These are phyloP conservation scores for Thalassoma bifasciatum DNA, from an alignment of 2,113 vertebrate genomes.

Conservation along the genomic window DNA sequence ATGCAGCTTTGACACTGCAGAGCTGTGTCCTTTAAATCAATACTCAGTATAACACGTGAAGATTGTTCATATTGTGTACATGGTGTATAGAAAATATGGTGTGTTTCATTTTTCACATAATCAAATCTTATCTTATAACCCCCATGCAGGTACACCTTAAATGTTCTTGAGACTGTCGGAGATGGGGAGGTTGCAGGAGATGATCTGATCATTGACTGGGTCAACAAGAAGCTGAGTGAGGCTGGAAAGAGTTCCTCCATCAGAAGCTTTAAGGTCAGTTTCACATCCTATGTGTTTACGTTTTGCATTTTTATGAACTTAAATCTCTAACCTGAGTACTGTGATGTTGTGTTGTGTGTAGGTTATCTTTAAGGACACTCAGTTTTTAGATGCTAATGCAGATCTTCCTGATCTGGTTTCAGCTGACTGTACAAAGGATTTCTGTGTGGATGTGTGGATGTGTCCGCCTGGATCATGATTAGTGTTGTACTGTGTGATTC, in stretches of 20 bases:
- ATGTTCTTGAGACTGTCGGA: conserved; percentile 91
- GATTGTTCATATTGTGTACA: not conserved
- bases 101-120: not conserved
- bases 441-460: conserved; percentile 66
- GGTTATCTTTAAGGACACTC: too few species aligned
- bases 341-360: too few species aligned
- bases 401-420: too few species aligned
- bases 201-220: conserved; percentile 94
- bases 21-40: too few species aligned
- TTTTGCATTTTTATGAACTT: too few species aligned
- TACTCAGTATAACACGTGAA: too few species aligned
- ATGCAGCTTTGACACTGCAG: too few species aligned
- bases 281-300: too few species aligned
- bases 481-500: not conserved
- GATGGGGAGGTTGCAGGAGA: conserved; percentile 92
- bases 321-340: too few species aligned
- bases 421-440: too few species aligned
- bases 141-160: conserved; percentile 89
- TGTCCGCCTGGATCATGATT: too few species aligned
- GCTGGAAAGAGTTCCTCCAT: conserved; percentile 92
- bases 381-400: too few species aligned
- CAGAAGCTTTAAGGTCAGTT: conserved; percentile 90
- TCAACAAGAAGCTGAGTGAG: conserved; percentile 89
- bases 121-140: not conserved
- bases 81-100: not conserved